Evolutionary conservation across 2,797 vertebrate genomes (phyloP).

Genomic region (Vespertilio murinus): DNA sequence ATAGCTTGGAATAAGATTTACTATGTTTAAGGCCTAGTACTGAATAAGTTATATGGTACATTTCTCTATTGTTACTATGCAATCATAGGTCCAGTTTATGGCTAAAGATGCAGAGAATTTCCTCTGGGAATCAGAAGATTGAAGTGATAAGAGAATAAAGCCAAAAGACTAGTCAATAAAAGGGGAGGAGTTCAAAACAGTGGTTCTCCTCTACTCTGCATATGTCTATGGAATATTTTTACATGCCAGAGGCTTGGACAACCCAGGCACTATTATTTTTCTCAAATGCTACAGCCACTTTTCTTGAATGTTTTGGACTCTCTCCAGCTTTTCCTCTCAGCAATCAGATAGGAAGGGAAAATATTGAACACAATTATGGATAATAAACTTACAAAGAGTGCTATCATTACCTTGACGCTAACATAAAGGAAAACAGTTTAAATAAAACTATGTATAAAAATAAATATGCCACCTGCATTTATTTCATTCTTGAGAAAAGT

Average conservation of each 20-base stretch:
- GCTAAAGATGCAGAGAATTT: background rate
- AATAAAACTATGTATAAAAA: background rate
- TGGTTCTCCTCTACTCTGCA: background rate
- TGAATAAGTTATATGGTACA: background rate
- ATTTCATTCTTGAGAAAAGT: slow-evolving; percentile 7
- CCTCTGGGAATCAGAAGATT: background rate
- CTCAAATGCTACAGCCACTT: background rate
- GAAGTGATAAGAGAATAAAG: background rate
- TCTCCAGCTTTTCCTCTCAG: background rate
- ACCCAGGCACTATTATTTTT: background rate
- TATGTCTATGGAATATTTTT: background rate
- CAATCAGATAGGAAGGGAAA: slow-evolving; percentile 9
- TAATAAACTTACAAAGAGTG: background rate
- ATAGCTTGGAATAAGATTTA: background rate
- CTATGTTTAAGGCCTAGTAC: background rate
- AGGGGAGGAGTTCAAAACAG: background rate
- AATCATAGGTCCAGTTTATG: background rate
- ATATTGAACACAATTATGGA: background rate
- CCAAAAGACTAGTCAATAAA: background rate
- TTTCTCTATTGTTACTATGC: background rate
- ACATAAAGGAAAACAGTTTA: background rate
- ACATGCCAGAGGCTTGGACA: background rate
- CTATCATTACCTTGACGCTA: background rate
- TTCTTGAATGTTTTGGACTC: background rate
- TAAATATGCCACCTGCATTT: background rate